phyloP scores from a whole-genome alignment of 2,888 invertebrate genomes.

The Sminthurinus aureus region DNA sequence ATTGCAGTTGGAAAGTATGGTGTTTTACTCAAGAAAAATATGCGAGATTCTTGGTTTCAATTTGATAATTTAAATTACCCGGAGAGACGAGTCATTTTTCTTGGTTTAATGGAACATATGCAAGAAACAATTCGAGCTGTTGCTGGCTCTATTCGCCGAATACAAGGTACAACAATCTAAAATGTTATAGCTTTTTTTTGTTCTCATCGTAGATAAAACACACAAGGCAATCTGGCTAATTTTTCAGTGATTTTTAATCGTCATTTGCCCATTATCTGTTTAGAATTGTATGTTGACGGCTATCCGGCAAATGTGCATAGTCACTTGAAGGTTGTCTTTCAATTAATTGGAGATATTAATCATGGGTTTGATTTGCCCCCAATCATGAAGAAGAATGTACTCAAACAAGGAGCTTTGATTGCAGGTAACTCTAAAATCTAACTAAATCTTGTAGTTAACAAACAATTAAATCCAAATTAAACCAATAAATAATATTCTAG shows the following conservation, averaged over 20 bases:
- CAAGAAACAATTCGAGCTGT: slow-evolving; percentile 38
- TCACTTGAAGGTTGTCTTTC: slow-evolving; percentile 27
- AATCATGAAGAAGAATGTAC: too few relatives aligned
- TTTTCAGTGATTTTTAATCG: too few relatives aligned
- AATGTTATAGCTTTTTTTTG: too few relatives aligned
- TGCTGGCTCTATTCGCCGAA: slow-evolving; percentile 19
- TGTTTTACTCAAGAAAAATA: slow-evolving; percentile 42
- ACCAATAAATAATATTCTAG: too few relatives aligned
- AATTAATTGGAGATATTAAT: slow-evolving; percentile 43
- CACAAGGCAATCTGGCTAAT: too few relatives aligned
- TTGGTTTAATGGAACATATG: slow-evolving; percentile 46
- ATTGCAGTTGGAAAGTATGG: slow-evolving; percentile 41
- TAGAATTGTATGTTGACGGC: slow-evolving; percentile 38
- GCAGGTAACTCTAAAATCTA: too few relatives aligned
- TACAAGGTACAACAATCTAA: too few relatives aligned
- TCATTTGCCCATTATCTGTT: too few relatives aligned
- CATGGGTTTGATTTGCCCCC: neutral
- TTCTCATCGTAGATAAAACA: too few relatives aligned
- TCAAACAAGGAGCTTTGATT: too few relatives aligned
- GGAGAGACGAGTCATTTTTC: slow-evolving; percentile 44
- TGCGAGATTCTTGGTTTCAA: slow-evolving; percentile 43
- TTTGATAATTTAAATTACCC: slow-evolving; percentile 44
- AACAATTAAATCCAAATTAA: too few relatives aligned
- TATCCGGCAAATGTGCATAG: slow-evolving; percentile 44
- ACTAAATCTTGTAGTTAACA: too few relatives aligned